phyloP scores from a whole-genome alignment of 2,797 vertebrate species.

The Otus scops region DNA sequence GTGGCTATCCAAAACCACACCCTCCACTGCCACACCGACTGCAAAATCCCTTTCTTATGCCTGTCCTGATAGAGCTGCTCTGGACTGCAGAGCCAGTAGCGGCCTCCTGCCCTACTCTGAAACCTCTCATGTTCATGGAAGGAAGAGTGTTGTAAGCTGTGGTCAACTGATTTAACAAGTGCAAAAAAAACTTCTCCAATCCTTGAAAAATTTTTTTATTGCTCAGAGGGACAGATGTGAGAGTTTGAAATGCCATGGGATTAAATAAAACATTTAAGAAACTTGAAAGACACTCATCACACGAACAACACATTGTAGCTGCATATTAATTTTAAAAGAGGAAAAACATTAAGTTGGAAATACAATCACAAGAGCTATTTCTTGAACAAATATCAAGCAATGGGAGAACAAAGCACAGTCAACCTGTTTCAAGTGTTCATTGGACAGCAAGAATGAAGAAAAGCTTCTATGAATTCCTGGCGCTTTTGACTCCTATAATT shows the following conservation, averaged over 20 bases:
- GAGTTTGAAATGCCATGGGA: neutral
- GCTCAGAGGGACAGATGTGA: neutral
- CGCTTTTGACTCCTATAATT: neutral
- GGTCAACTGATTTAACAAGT: neutral
- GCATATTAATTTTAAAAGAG: neutral
- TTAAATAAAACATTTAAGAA: neutral
- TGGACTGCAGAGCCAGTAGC: neutral
- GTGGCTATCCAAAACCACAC: neutral
- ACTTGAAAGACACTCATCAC: neutral
- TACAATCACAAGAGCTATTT: neutral
- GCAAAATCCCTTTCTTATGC: neutral
- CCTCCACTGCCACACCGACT: rapidly evolving
- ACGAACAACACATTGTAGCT: neutral
- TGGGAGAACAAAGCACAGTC: neutral
- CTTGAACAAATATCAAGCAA: neutral
- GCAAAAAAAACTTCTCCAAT: neutral
- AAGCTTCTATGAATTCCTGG: neutral
- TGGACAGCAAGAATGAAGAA: neutral
- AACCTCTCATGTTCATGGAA: neutral
- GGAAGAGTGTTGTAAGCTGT: neutral
- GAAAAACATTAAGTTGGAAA: neutral
- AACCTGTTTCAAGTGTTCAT: neutral
- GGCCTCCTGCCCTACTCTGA: neutral
- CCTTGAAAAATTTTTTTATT: neutral
- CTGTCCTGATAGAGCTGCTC: neutral